Conservation (phyloP, 2,888 invertebrate genomes). For the Choreutis nemorana region DNA sequence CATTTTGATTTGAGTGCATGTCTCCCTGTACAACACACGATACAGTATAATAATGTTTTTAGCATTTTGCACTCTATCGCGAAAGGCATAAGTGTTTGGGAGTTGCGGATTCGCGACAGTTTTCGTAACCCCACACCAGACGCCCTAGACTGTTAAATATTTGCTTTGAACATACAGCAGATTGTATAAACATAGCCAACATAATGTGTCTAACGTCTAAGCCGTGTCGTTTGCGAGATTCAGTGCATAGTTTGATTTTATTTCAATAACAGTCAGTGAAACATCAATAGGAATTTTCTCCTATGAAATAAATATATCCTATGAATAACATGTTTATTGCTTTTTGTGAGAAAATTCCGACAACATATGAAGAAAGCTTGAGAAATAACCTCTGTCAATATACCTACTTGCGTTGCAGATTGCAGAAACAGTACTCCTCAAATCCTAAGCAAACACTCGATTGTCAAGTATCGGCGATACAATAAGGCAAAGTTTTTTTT, state of each 20-base stretch:
- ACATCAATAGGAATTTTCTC: no score
- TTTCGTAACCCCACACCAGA: not conserved
- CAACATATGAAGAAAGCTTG: not conserved
- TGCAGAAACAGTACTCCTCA: no score
- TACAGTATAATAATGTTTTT: not conserved
- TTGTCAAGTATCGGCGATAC: slow-evolving; percentile 1
- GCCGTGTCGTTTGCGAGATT: no score
- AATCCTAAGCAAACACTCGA: no score
- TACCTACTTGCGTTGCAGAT: no score
- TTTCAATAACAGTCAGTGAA: no score
- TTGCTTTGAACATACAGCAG: no score
- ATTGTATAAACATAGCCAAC: slow-evolving; percentile 5
- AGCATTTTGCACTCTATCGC: not conserved
- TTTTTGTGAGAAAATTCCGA: not conserved
- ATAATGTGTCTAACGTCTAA: no score
- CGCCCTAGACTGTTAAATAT: no score
- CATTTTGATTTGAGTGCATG: slow-evolving; percentile 10
- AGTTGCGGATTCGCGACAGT: not conserved
- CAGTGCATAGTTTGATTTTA: no score
- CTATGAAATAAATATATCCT: no score
- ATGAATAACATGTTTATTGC: slow-evolving; percentile 2
- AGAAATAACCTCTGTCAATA: slow-evolving; percentile 1
- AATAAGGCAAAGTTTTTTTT: slow-evolving; percentile 1
- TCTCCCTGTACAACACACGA: not conserved
- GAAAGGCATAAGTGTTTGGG: not conserved